These are phyloP conservation scores for Tipula lateralis DNA, from an alignment of 2,888 invertebrate species.

Conservation along the genomic window DNA sequence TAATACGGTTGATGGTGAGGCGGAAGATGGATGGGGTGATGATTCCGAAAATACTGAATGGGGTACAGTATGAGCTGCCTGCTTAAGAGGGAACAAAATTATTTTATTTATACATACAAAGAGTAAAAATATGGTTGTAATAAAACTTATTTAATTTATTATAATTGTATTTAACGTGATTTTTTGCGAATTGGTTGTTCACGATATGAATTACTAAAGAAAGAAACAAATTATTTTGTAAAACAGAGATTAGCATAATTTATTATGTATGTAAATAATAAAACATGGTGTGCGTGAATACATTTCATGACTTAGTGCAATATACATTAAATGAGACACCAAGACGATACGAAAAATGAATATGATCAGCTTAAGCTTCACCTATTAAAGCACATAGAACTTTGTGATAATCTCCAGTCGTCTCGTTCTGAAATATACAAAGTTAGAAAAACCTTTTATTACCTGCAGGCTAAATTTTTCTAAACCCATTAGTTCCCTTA, in stretches of 20 bases:
- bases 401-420: slow-evolving; percentile 55
- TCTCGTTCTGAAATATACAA: slow-evolving; percentile 50
- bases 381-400: slow-evolving; percentile 52
- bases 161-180: neutral
- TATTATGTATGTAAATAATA: neutral
- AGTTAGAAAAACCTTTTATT: slow-evolving; percentile 3
- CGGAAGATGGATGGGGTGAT: slow-evolving; percentile 44
- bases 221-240: neutral
- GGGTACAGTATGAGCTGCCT: slow-evolving; percentile 31
- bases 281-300: neutral
- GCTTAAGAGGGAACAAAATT: neutral
- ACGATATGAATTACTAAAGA: too few species aligned
- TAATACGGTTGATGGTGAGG: slow-evolving; percentile 34
- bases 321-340: neutral
- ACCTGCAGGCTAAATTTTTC: neutral
- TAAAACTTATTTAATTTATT: neutral
- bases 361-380: slow-evolving; percentile 37
- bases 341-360: neutral
- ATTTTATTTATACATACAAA: neutral
- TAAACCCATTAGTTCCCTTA: neutral
- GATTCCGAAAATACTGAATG: slow-evolving; percentile 40
- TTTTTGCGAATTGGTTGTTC: neutral
- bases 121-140: neutral
- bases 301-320: neutral
- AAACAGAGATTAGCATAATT: neutral